These are phyloP conservation scores for Myzus persicae DNA, from an alignment of 1,140 invertebrate genomes.

Conservation along the genomic window DNA sequence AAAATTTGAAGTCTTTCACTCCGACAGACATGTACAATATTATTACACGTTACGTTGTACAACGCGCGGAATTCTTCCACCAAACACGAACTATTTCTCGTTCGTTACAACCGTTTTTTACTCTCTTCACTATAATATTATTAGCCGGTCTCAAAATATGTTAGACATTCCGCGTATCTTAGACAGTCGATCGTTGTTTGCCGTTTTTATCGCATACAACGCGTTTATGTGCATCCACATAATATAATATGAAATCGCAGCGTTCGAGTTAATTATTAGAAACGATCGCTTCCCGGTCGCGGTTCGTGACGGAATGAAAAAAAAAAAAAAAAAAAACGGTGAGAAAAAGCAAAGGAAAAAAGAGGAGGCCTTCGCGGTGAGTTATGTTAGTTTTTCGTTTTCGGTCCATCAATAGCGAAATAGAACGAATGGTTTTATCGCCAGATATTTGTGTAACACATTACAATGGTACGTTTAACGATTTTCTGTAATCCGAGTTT, in stretches of 20 bases:
- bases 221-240: neutral
- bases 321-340: too few species aligned
- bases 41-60: too few species aligned
- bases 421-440: conserved; percentile 10
- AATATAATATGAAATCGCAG: too few species aligned
- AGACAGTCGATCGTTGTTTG: neutral
- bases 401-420: conserved; percentile 17
- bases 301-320: neutral
- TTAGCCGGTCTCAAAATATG: neutral
- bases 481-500: conserved; percentile 49
- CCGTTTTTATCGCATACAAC: too few species aligned
- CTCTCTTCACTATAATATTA: neutral
- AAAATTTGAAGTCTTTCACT: too few species aligned
- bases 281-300: neutral
- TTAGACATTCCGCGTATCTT: neutral
- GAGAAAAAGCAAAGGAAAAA: neutral
- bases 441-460: conserved; percentile 34
- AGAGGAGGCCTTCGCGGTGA: neutral
- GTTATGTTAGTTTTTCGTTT: neutral
- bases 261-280: neutral
- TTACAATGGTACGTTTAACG: conserved; percentile 40
- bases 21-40: too few species aligned
- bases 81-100: neutral
- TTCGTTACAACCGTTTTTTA: neutral
- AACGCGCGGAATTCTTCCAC: neutral